Percentiles rank a stretch among this genome's conserved stretches.
Evolutionary conservation across 2,797 vertebrate species (phyloP).

Genomic region (Hydrocynus forskahlii): DNA sequence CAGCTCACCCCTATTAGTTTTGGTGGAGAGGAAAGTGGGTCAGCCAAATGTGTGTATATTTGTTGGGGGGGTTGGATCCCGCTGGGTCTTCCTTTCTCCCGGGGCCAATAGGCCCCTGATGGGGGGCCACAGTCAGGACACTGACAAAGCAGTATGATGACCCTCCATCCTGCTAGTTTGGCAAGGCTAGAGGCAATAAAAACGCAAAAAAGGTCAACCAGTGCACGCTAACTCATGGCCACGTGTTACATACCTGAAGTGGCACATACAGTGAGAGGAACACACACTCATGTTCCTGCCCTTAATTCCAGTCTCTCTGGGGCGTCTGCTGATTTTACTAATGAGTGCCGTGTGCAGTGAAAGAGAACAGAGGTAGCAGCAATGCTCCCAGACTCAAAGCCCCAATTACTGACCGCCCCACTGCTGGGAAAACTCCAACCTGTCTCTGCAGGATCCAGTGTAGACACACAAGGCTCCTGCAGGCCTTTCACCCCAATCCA

Average conservation of each 20-base stretch:
- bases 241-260: neutral
- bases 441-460: neutral
- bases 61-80: neutral
- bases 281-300: constrained; percentile 28
- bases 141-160: neutral
- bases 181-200: neutral
- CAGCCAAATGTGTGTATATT: constrained; percentile 6
- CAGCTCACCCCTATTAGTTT: constrained; percentile 3
- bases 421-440: constrained; percentile 39
- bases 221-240: neutral
- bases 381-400: neutral
- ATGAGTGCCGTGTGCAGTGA: constrained; percentile 18
- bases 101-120: neutral
- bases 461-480: constrained; percentile 12
- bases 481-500: constrained; percentile 4
- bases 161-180: neutral
- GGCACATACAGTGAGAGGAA: constrained; percentile 8
- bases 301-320: constrained; percentile 23
- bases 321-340: constrained; percentile 35
- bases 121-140: neutral
- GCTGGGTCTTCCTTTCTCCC: neutral
- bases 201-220: neutral
- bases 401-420: constrained; percentile 42
- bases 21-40: constrained; percentile 34
- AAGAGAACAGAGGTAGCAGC: constrained; percentile 14